Evolutionary conservation across 1,140 invertebrate species (phyloP).

Genomic region (Anoplophora glabripennis): DNA sequence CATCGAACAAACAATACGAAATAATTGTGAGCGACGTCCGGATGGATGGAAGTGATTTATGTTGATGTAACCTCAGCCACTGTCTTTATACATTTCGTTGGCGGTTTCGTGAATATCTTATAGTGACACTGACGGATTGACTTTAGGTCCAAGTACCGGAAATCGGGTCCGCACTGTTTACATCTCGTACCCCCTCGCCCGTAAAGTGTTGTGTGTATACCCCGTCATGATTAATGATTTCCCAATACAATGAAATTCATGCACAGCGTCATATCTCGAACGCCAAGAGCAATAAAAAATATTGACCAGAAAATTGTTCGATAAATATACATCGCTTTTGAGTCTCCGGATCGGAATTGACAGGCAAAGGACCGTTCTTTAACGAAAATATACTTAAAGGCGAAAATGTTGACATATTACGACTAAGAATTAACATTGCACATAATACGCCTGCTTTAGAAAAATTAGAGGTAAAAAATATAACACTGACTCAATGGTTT

Average conservation of each 20-base stretch:
- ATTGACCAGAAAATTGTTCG: too few species aligned
- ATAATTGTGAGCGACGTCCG: constrained; percentile 15
- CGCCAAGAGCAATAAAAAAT: too few species aligned
- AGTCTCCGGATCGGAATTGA: too few species aligned
- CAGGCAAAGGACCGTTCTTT: too few species aligned
- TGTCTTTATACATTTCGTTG: constrained; percentile 19
- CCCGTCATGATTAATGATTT: not conserved
- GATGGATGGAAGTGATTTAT: constrained; percentile 11
- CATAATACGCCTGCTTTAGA: too few species aligned
- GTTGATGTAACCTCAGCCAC: constrained; percentile 16
- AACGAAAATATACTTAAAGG: too few species aligned
- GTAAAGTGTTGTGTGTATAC: not conserved
- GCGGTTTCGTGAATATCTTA: constrained; percentile 16
- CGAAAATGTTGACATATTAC: too few species aligned
- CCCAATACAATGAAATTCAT: not conserved
- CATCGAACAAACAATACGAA: constrained; percentile 13
- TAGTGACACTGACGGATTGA: constrained; percentile 17
- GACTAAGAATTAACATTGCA: too few species aligned
- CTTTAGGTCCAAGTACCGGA: constrained; percentile 7
- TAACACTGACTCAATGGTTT: too few species aligned
- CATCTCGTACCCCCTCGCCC: not conserved
- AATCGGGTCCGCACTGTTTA: constrained; percentile 11
- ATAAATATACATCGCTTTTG: too few species aligned
- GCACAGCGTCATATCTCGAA: not conserved
- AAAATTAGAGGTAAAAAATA: too few species aligned